phyloP scores from a whole-genome alignment of 2,888 invertebrate species.

The Melieria picta region DNA sequence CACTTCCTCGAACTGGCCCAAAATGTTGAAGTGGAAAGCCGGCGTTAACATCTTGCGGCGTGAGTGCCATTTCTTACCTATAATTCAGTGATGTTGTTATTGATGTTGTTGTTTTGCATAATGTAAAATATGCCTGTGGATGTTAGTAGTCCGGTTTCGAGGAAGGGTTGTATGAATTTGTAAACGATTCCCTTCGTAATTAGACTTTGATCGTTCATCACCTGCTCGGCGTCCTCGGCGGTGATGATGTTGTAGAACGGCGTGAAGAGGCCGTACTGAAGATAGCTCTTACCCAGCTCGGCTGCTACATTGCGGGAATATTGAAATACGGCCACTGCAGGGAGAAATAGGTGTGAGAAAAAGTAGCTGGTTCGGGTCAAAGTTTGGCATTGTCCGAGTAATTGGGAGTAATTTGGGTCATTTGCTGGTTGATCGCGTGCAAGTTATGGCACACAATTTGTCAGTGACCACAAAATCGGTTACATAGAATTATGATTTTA shows the following conservation, averaged over 20 bases:
- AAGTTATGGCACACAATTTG: too few relatives aligned
- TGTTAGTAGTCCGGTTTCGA: constrained; percentile 53
- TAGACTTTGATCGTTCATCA: constrained; percentile 52
- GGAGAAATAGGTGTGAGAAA: neutral
- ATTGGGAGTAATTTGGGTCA: too few relatives aligned
- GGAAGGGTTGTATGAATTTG: constrained; percentile 52
- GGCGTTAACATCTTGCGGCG: constrained; percentile 58
- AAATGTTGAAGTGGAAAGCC: constrained; percentile 60
- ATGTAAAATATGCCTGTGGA: constrained; percentile 46
- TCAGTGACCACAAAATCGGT: too few relatives aligned
- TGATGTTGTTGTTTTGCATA: neutral
- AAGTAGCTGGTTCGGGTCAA: too few relatives aligned
- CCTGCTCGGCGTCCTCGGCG: constrained; percentile 51
- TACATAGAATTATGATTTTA: neutral
- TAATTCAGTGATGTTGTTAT: neutral
- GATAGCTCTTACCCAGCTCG: constrained; percentile 43
- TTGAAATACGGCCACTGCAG: constrained; percentile 41
- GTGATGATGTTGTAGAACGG: constrained; percentile 52
- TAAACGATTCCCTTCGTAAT: constrained; percentile 53
- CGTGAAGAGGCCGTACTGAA: constrained; percentile 47
- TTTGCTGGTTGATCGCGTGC: too few relatives aligned
- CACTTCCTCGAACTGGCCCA: constrained; percentile 55
- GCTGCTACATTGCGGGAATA: constrained; percentile 37
- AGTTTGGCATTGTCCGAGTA: too few relatives aligned
- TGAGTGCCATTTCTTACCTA: constrained; percentile 57